Conservation (phyloP, 1,140 invertebrate species). For the Amyelois transitella region DNA sequence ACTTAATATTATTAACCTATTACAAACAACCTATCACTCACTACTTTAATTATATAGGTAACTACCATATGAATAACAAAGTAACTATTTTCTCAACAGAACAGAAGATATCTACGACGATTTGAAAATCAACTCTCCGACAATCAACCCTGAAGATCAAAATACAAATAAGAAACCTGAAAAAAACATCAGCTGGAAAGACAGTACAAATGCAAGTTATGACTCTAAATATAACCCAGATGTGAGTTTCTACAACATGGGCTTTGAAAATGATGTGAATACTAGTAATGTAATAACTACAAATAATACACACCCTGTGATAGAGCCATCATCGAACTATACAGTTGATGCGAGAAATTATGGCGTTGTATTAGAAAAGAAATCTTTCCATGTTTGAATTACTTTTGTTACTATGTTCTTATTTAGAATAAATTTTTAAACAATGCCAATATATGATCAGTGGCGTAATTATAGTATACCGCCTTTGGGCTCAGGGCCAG, state of each 20-base stretch:
- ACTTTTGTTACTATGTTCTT: not conserved
- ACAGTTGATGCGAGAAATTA: conserved; percentile 17
- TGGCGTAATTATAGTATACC: too few relatives aligned
- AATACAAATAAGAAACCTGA: not conserved
- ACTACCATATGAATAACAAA: too few relatives aligned
- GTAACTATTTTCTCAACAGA: not conserved
- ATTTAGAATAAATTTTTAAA: not conserved
- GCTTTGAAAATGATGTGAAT: conserved; percentile 10
- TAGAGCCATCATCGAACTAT: conserved; percentile 22
- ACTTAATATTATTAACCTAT: too few relatives aligned
- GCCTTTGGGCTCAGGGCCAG: too few relatives aligned
- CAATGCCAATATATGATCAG: too few relatives aligned
- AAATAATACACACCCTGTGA: conserved; percentile 11
- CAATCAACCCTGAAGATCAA: not conserved
- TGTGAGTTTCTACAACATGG: conserved; percentile 9
- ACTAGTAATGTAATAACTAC: not conserved
- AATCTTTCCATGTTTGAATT: conserved; percentile 20
- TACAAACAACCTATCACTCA: too few relatives aligned
- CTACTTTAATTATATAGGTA: too few relatives aligned
- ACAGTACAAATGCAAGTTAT: not conserved
- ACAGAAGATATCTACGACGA: not conserved
- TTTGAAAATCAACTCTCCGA: not conserved
- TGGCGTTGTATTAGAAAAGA: conserved; percentile 12
- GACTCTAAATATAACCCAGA: not conserved
- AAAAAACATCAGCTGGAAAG: conserved; percentile 2